phyloP scores from a whole-genome alignment of 2,797 vertebrate species.

The Scleropages formosus region DNA sequence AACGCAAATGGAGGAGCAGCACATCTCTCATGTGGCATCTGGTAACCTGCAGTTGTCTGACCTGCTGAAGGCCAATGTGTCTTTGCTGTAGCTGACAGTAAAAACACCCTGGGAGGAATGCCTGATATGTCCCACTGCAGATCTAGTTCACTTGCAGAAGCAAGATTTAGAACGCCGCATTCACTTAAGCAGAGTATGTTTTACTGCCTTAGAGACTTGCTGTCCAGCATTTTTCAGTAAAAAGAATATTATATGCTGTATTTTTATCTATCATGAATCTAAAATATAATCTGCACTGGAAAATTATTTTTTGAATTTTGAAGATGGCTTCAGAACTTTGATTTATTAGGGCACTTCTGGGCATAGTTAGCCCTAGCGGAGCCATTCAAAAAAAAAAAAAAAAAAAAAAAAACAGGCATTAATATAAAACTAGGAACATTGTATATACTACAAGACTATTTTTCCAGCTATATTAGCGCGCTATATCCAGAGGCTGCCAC shows the following conservation, averaged over 20 bases:
- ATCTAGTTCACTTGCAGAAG: no score
- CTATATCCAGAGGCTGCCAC: neutral
- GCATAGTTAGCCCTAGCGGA: neutral
- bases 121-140: no score
- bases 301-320: neutral
- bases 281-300: neutral
- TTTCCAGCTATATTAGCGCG: neutral
- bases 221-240: no score
- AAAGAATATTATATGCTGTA: neutral
- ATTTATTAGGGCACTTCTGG: conserved; percentile 5
- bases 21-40: no score
- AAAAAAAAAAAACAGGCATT: neutral
- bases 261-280: neutral
- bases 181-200: no score
- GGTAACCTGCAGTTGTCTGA: no score
- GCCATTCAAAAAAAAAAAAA: neutral
- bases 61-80: no score
- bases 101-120: no score
- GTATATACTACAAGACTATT: neutral
- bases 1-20: no score
- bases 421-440: neutral
- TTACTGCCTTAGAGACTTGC: no score
- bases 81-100: no score
- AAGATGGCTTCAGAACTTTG: neutral
- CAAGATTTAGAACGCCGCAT: no score